These are phyloP conservation scores for Drosophila borborema DNA, from an alignment of 2,888 invertebrate genomes.

Conservation along the genomic window DNA sequence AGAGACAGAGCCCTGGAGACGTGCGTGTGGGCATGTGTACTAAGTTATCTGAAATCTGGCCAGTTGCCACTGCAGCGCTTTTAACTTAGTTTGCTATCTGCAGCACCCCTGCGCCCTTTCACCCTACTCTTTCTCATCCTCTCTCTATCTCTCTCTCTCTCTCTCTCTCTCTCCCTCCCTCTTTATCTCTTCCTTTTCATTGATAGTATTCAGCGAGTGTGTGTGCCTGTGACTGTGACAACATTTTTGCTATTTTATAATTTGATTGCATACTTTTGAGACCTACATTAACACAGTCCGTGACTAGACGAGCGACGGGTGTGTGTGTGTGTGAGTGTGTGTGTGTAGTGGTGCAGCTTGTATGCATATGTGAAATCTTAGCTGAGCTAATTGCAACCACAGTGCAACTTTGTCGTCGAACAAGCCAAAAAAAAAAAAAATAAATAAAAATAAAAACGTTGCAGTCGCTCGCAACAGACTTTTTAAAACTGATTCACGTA, in stretches of 20 bases:
- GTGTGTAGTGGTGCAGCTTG: neutral
- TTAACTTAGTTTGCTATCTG: constrained; percentile 71
- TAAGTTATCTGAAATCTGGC: constrained; percentile 60
- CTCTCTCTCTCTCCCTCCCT: neutral
- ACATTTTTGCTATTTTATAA: constrained; percentile 70
- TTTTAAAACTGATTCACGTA: neutral
- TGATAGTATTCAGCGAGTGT: constrained; percentile 6
- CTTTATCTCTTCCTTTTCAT: neutral
- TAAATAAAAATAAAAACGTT: neutral
- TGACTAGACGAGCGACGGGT: constrained; percentile 22
- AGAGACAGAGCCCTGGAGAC: neutral
- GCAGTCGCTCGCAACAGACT: neutral
- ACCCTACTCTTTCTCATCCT: neutral
- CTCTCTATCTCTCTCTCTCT: neutral
- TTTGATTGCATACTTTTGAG: constrained; percentile 75
- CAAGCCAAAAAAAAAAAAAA: neutral
- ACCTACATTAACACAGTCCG: constrained; percentile 66
- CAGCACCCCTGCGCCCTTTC: neutral
- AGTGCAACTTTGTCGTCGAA: constrained; percentile 49
- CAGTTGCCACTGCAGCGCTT: constrained; percentile 63
- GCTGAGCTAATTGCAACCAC: constrained; percentile 44
- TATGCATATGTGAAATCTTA: constrained; percentile 13
- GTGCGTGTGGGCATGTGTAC: constrained; percentile 28
- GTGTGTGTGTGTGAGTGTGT: neutral
- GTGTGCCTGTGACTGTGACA: constrained; percentile 16